Conservation (phyloP, 2,888 invertebrate species). For the Polymixis flavicincta region DNA sequence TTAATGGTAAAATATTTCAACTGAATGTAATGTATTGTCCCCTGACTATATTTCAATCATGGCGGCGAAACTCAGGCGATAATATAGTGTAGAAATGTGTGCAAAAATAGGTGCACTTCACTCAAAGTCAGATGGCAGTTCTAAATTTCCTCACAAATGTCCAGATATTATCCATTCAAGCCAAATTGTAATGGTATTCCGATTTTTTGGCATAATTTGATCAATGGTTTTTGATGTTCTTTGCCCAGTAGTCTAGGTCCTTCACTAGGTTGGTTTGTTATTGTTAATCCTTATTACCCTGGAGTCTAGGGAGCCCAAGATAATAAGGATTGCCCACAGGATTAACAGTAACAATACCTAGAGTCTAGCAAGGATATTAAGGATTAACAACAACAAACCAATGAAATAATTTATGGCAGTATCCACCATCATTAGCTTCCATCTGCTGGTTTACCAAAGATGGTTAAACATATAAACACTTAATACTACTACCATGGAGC, state of each 20-base stretch:
- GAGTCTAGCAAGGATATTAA: not conserved
- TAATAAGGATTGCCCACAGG: not conserved
- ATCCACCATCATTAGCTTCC: no score
- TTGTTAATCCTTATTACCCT: not conserved
- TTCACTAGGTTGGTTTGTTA: constrained; percentile 8
- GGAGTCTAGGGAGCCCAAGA: not conserved
- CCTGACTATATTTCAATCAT: not conserved
- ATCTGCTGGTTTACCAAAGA: not conserved
- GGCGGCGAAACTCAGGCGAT: not conserved
- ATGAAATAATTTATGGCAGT: no score
- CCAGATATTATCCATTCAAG: not conserved
- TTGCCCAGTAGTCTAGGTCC: not conserved
- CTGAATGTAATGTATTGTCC: not conserved
- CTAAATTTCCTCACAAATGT: not conserved
- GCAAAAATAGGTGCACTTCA: not conserved
- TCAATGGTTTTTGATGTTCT: not conserved
- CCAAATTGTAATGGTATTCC: not conserved
- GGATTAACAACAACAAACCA: not conserved
- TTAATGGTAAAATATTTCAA: not conserved
- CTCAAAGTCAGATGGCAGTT: not conserved
- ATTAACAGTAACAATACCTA: not conserved
- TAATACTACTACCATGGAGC: constrained; percentile 8
- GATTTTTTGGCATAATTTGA: not conserved
- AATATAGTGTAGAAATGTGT: not conserved
- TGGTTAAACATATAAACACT: not conserved